A percentile compares a stretch with the other conserved stretches of the same genome.
Conservation (phyloP, 2,888 invertebrate species). For the Tiliacea citrago region DNA sequence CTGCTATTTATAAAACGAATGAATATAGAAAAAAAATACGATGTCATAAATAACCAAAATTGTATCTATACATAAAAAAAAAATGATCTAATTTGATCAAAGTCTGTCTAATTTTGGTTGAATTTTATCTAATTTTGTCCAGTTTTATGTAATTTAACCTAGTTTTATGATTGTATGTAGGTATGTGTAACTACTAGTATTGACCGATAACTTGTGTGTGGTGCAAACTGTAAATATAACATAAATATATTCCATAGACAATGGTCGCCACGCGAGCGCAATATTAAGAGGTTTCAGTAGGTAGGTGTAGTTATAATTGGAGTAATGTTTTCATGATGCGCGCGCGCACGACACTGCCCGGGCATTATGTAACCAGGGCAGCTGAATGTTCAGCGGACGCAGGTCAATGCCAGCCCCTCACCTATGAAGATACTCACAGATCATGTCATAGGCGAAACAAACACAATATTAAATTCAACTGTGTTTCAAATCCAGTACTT, state of each 20-base stretch:
- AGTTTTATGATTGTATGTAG: background rate
- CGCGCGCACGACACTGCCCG: background rate
- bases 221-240: background rate
- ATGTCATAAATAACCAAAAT: background rate
- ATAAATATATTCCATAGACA: background rate
- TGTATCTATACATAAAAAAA: background rate
- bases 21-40: background rate
- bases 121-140: background rate
- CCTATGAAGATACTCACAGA: background rate
- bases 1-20: background rate
- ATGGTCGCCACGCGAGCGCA: too few species aligned
- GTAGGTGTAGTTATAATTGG: too few species aligned
- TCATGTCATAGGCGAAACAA: too few species aligned
- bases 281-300: too few species aligned
- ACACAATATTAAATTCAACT: background rate
- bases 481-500: background rate
- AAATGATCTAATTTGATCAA: too few species aligned
- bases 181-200: too few species aligned
- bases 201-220: background rate
- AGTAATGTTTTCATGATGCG: too few species aligned
- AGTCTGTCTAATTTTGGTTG: too few species aligned
- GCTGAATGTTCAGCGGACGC: conserved; percentile 16
- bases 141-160: background rate
- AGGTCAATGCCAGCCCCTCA: conserved; percentile 19
- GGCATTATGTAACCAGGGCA: conserved; percentile 35